Percentiles rank a stretch among this genome's conserved stretches.
phyloP scores from a whole-genome alignment of 92 coral and sea anemone genomes.

The Epizoanthus stellaris region DNA sequence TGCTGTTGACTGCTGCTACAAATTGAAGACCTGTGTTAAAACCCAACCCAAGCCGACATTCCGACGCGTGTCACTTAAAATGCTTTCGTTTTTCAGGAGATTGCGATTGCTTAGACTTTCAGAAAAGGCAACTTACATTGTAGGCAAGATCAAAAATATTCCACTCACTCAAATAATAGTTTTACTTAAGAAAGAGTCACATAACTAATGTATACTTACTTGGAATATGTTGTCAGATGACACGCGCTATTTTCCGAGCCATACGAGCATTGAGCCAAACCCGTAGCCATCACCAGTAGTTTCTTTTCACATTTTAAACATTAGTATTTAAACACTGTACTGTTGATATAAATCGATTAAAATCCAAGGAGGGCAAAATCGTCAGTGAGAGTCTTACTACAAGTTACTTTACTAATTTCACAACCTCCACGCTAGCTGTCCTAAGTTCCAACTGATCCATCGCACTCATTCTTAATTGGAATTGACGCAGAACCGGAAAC shows the following conservation, averaged over 20 bases:
- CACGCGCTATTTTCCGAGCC: conserved; percentile 30
- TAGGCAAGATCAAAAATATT: not conserved
- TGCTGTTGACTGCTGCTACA: too few relatives aligned
- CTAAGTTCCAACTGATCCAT: too few relatives aligned
- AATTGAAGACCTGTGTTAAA: too few relatives aligned
- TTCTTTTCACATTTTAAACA: too few relatives aligned
- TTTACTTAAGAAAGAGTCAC: not conserved
- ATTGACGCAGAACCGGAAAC: too few relatives aligned
- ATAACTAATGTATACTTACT: conserved; percentile 11
- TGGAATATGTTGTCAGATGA: conserved; percentile 15
- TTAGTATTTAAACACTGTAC: too few relatives aligned
- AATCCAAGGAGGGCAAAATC: too few relatives aligned
- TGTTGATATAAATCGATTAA: too few relatives aligned
- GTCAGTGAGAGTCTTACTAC: too few relatives aligned
- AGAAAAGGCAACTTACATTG: not conserved
- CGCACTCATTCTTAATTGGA: too few relatives aligned
- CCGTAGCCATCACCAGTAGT: not conserved
- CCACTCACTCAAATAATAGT: not conserved
- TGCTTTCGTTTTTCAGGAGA: not conserved
- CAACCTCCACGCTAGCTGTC: too few relatives aligned
- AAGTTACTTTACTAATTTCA: too few relatives aligned
- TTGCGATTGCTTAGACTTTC: not conserved
- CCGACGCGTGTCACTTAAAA: not conserved
- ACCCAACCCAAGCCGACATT: not conserved
- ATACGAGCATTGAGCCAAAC: conserved; percentile 6